These are phyloP conservation scores for Spongilla lacustris DNA, from an alignment of 37 sponge, comb jelly and placozoan species.

Conservation along the genomic window DNA sequence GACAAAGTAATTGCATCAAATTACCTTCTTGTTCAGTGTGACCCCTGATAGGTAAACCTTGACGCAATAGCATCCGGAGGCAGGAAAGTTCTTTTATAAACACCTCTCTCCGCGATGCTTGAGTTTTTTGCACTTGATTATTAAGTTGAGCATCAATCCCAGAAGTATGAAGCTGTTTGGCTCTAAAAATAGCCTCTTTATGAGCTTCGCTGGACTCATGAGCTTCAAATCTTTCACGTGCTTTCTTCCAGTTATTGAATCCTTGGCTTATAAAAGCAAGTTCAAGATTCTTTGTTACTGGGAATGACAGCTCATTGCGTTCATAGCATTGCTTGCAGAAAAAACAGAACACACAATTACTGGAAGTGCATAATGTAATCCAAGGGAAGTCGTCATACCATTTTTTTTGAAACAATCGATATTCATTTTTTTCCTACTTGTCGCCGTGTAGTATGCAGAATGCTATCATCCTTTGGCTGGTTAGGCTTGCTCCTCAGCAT, in stretches of 20 bases:
- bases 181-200: constrained; percentile 5
- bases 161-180: neutral
- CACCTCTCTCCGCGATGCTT: constrained; percentile 3
- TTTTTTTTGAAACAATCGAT: no score
- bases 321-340: no score
- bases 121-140: neutral
- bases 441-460: no score
- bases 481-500: no score
- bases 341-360: no score
- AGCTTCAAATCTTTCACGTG: neutral
- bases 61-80: constrained; percentile 28
- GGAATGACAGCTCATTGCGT: no score
- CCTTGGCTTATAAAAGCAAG: constrained; percentile 14
- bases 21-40: constrained; percentile 48
- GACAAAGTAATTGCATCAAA: constrained; percentile 28
- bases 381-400: no score
- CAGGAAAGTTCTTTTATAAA: constrained; percentile 23
- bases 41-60: constrained; percentile 54
- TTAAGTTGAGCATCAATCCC: constrained; percentile 6
- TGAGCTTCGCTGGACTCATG: constrained; percentile 9
- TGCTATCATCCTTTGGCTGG: no score
- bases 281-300: no score
- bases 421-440: no score
- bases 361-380: no score
- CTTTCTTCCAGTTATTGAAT: constrained; percentile 23